These are phyloP conservation scores for Rhopalosiphum padi DNA, from an alignment of 1,140 invertebrate species.

Conservation along the genomic window DNA sequence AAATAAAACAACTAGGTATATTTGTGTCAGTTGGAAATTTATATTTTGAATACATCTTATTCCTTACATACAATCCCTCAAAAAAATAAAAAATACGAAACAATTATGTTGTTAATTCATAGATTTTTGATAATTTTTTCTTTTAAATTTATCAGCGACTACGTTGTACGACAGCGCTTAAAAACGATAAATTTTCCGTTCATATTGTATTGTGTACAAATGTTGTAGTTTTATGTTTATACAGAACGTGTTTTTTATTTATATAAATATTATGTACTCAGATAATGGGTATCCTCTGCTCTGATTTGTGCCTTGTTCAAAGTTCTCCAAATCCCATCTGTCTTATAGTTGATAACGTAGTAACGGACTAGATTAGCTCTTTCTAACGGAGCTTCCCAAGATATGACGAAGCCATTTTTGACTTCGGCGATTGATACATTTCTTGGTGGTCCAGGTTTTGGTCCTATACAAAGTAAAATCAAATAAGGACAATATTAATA, in stretches of 20 bases:
- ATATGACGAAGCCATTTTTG: conserved; percentile 84
- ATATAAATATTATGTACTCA: conserved; percentile 67
- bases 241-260: conserved; percentile 56
- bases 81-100: background rate
- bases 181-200: background rate
- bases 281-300: conserved; percentile 85
- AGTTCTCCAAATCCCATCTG: conserved; percentile 84
- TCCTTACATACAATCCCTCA: background rate
- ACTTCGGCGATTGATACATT: conserved; percentile 88
- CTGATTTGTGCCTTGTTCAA: conserved; percentile 86
- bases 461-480: conserved; percentile 69
- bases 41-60: background rate
- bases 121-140: background rate
- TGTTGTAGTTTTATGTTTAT: background rate
- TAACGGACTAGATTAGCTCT: conserved; percentile 81
- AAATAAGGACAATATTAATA: background rate
- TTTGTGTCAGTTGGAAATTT: too few species aligned
- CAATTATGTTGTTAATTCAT: background rate
- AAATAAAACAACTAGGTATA: background rate
- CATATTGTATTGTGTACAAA: background rate
- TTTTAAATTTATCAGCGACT: background rate
- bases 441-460: conserved; percentile 83
- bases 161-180: background rate
- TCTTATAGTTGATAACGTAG: conserved; percentile 90
- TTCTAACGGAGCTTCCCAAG: conserved; percentile 85